Evolutionary conservation across 2,888 invertebrate species (phyloP).

Genomic region (Antheraea yamamai): DNA sequence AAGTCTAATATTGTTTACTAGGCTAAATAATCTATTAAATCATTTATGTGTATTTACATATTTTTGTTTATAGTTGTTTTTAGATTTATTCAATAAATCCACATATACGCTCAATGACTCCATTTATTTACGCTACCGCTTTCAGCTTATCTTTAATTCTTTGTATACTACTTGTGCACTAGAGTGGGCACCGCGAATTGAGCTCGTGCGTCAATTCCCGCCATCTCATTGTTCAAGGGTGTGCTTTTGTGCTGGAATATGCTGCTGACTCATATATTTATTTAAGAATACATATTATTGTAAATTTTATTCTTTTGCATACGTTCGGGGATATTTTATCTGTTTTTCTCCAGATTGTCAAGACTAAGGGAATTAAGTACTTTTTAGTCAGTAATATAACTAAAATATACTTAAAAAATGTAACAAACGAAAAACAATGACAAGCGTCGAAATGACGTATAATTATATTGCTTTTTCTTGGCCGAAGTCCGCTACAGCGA

Average conservation of each 20-base stretch:
- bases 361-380: neutral
- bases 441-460: too few species aligned
- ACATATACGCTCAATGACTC: neutral
- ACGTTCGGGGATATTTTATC: neutral
- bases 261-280: neutral
- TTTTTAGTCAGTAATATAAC: too few species aligned
- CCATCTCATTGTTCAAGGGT: neutral
- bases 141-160: neutral
- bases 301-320: neutral
- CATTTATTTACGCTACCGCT: neutral
- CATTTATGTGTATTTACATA: too few species aligned
- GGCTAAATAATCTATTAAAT: too few species aligned
- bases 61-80: neutral
- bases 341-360: neutral
- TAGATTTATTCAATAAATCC: neutral
- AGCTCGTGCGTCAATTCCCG: constrained; percentile 1
- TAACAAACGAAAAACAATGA: too few species aligned
- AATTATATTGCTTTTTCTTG: too few species aligned
- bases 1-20: too few species aligned
- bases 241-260: neutral
- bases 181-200: neutral
- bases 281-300: neutral
- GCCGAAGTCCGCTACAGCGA: too few species aligned
- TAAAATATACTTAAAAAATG: too few species aligned
- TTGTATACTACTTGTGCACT: neutral